A percentile compares a stretch with the other conserved stretches of the same genome.
phyloP scores from a whole-genome alignment of 2,888 invertebrate genomes.

The Conus canariensis region DNA sequence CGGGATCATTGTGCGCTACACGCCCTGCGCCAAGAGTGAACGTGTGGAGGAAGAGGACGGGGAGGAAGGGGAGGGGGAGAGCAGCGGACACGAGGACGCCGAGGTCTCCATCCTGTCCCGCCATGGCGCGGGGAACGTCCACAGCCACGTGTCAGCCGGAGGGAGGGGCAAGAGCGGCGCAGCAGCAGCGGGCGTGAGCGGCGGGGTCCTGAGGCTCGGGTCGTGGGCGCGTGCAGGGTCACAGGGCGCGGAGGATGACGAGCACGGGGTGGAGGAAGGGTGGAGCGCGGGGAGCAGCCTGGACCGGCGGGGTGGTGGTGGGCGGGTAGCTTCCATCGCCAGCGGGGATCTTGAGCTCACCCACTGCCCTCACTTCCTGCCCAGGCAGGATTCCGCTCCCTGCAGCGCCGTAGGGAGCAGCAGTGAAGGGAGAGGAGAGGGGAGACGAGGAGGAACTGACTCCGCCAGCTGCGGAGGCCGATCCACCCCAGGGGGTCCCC shows the following conservation, averaged over 20 bases:
- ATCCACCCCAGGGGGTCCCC: neutral
- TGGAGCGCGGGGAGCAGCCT: constrained; percentile 71
- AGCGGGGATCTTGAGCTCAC: constrained; percentile 31
- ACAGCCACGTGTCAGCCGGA: neutral
- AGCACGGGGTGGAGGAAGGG: constrained; percentile 82
- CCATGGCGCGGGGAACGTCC: neutral
- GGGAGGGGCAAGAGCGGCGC: constrained; percentile 12
- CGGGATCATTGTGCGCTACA: constrained; percentile 69
- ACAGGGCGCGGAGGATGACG: constrained; percentile 76
- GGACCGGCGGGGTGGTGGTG: neutral
- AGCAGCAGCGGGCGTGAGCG: constrained; percentile 82
- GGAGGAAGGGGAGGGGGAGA: constrained; percentile 51
- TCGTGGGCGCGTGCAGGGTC: neutral
- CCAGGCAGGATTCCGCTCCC: neutral
- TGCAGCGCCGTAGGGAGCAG: constrained; percentile 23
- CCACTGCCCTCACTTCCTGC: constrained; percentile 23
- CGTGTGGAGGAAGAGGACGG: constrained; percentile 71
- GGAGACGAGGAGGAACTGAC: constrained; percentile 49
- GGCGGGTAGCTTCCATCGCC: constrained; percentile 16
- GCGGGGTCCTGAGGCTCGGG: constrained; percentile 52
- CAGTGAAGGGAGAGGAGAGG: constrained; percentile 42
- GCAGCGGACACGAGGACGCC: constrained; percentile 5
- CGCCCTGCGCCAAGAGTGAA: constrained; percentile 78
- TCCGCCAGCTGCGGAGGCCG: constrained; percentile 37
- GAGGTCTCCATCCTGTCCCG: neutral